These are phyloP conservation scores for Ips nitidus DNA, from an alignment of 1,140 invertebrate genomes.

Conservation along the genomic window DNA sequence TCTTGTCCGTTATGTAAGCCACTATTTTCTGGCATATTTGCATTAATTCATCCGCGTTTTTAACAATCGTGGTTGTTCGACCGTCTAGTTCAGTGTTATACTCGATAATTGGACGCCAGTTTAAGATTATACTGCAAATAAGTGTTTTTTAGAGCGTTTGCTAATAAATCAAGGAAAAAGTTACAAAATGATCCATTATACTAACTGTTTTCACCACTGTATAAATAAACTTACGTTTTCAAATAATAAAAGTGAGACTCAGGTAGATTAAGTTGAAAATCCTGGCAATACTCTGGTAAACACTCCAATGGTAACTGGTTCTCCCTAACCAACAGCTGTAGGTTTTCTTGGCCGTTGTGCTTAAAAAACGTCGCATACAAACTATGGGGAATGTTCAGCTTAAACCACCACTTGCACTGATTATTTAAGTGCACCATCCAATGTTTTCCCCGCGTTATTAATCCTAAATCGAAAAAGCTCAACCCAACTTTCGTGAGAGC, in stretches of 20 bases:
- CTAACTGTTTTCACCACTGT: background rate
- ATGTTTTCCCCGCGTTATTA: background rate
- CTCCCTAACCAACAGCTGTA: slow-evolving; percentile 38
- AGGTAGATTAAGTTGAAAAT: slow-evolving; percentile 42
- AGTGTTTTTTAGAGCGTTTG: too few relatives aligned
- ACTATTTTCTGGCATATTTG: background rate
- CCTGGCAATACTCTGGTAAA: slow-evolving; percentile 41
- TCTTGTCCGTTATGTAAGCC: slow-evolving; percentile 30
- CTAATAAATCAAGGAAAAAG: background rate
- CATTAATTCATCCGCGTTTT: slow-evolving; percentile 18
- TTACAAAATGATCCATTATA: background rate
- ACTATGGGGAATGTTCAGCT: slow-evolving; percentile 22
- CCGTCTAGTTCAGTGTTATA: slow-evolving; percentile 28
- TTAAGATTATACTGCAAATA: slow-evolving; percentile 34
- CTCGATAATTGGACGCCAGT: slow-evolving; percentile 45
- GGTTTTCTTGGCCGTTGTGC: slow-evolving; percentile 22
- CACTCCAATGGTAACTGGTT: slow-evolving; percentile 31
- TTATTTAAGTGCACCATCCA: slow-evolving; percentile 12
- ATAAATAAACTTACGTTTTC: slow-evolving; percentile 28
- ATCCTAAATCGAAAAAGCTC: background rate
- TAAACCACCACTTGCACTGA: slow-evolving; percentile 44
- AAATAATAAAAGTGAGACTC: slow-evolving; percentile 41
- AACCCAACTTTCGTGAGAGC: slow-evolving; percentile 16
- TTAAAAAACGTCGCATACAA: slow-evolving; percentile 40
- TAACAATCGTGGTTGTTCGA: slow-evolving; percentile 29